Evolutionary conservation across 92 coral and sea anemone species (phyloP).

Genomic region (Porites lobata): DNA sequence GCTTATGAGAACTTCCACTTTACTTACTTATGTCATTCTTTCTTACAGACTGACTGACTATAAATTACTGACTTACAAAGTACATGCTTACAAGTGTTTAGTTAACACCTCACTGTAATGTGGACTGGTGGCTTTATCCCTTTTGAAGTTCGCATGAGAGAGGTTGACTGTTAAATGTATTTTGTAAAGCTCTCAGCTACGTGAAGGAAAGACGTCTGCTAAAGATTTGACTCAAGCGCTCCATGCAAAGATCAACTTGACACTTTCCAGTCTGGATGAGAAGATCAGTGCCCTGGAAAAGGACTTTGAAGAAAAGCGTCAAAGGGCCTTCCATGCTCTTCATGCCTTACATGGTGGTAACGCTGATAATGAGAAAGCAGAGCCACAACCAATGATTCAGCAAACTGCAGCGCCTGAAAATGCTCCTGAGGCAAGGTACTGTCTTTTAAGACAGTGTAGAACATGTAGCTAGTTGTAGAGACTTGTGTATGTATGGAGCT

Average conservation of each 20-base stretch:
- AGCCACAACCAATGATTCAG: not conserved
- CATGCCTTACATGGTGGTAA: not conserved
- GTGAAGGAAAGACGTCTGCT: conserved; percentile 6
- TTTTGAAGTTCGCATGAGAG: not conserved
- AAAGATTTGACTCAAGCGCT: not conserved
- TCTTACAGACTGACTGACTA: too few relatives aligned
- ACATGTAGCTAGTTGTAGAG: too few relatives aligned
- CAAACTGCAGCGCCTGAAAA: not conserved
- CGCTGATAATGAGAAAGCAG: not conserved
- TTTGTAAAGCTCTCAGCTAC: conserved; percentile 7
- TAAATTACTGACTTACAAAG: too few relatives aligned
- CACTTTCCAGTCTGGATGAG: conserved; percentile 1
- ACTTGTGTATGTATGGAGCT: too few relatives aligned
- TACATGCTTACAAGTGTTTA: too few relatives aligned
- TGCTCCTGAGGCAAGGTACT: not conserved
- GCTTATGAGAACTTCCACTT: too few relatives aligned
- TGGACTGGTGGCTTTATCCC: not conserved
- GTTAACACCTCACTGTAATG: too few relatives aligned
- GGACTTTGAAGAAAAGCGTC: not conserved
- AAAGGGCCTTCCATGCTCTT: conserved; percentile 24
- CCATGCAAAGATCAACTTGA: conserved; percentile 17
- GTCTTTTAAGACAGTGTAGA: not conserved
- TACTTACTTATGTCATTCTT: too few relatives aligned
- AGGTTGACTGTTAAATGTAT: not conserved
- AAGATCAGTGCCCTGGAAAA: not conserved